Conservation (phyloP, 2,797 vertebrate species). For the Hippocampus kuda region DNA sequence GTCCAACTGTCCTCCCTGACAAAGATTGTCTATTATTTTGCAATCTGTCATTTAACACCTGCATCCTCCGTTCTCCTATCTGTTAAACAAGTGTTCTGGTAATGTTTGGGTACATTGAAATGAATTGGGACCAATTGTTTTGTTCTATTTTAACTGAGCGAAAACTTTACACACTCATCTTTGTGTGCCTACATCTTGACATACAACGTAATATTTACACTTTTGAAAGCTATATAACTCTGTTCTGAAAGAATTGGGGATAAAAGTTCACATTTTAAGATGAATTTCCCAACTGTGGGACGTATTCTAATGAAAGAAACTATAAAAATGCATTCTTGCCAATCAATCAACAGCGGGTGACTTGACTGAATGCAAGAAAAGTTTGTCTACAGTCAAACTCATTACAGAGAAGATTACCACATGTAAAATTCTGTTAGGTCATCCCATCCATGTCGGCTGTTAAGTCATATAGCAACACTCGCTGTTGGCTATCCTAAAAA, state of each 20-base stretch:
- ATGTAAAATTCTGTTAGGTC: neutral
- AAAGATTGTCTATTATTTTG: constrained; percentile 38
- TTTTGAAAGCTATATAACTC: neutral
- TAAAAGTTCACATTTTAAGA: too few relatives aligned
- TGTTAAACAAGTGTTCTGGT: constrained; percentile 16
- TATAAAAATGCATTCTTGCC: neutral
- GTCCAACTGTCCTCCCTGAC: constrained; percentile 23
- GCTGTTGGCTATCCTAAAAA: neutral
- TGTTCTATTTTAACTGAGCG: too few relatives aligned
- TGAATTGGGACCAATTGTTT: neutral
- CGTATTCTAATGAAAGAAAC: neutral
- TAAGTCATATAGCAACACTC: neutral
- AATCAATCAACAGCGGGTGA: neutral
- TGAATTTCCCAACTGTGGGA: too few relatives aligned
- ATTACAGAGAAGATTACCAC: neutral
- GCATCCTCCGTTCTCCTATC: constrained; percentile 33
- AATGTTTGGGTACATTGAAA: constrained; percentile 24
- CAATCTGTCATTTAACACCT: constrained; percentile 47
- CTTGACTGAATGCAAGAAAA: neutral
- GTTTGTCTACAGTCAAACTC: neutral
- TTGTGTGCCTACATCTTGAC: too few relatives aligned
- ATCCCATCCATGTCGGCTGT: neutral
- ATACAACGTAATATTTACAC: neutral
- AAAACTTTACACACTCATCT: too few relatives aligned
- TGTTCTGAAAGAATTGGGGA: neutral